A percentile compares a stretch with the other conserved stretches of the same genome.
Evolutionary conservation across 2,888 invertebrate species (phyloP).

Genomic region (Halictus quadricinctus): DNA sequence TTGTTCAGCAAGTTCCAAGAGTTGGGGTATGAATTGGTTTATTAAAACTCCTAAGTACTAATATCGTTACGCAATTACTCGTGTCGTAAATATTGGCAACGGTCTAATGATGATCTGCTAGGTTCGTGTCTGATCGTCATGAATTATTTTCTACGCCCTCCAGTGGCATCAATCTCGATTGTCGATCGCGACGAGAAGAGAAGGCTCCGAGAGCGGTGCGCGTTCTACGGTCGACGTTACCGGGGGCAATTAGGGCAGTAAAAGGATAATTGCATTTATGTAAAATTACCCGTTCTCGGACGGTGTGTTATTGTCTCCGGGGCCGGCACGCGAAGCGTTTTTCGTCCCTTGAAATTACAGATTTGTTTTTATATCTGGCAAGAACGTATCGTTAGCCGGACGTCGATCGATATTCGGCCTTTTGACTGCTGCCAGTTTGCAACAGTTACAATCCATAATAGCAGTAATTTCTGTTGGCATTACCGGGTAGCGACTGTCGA

Average conservation of each 20-base stretch:
- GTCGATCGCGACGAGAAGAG: background rate
- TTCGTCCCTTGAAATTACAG: conserved; percentile 58
- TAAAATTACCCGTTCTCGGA: conserved; percentile 40
- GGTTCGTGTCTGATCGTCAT: conserved; percentile 1
- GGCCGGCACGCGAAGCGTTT: conserved; percentile 61
- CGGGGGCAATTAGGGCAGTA: conserved; percentile 54
- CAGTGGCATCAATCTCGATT: conserved; percentile 6
- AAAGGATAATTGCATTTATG: conserved; percentile 60
- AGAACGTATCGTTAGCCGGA: conserved; percentile 56
- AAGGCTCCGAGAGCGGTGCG: background rate
- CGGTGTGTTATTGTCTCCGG: conserved; percentile 46
- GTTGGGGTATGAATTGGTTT: background rate
- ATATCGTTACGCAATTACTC: background rate
- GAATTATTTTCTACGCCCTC: conserved; percentile 7
- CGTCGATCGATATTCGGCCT: conserved; percentile 65
- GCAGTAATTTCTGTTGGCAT: conserved; percentile 66
- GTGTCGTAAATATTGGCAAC: background rate
- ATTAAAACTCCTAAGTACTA: background rate
- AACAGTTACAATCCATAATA: conserved; percentile 70
- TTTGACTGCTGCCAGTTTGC: conserved; percentile 57
- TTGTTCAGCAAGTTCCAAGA: background rate
- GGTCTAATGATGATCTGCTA: conserved; percentile 16
- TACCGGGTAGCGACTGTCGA: conserved; percentile 62
- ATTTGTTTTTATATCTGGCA: conserved; percentile 65
- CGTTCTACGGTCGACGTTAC: conserved; percentile 10